Base-by-base conservation (phyloP, 2,888 invertebrate genomes). In the Andrena chrysosceles region DNA sequence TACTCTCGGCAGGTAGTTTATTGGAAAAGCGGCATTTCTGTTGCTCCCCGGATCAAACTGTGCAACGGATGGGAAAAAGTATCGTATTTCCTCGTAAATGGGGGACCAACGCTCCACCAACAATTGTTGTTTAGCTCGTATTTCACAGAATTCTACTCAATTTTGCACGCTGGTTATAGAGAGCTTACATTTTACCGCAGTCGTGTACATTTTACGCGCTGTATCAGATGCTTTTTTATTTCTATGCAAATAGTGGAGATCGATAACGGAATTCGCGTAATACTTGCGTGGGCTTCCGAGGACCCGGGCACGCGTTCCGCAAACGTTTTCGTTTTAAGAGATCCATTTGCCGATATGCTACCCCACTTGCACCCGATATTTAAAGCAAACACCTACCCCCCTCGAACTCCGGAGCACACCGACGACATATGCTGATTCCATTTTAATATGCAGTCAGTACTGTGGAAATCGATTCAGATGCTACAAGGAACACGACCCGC, bases 241-340 rank as follows among this genome's bases (percentile, higher is more conserved):
- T 16, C 16, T 23, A 0, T 26, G 31, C 26, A 60, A 76, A 76
- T 76, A 76, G 66, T 13, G 59, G n/a, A 49, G 26, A 42, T 60
- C 52, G 76, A 76, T 66, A 35, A 16, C 4, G 49, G 20, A 59
- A 52, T 52, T 35, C 10, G 3, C 29, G 52, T 31, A 49, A 59
- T 59, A 67, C 2, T 63, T 10, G 16, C 6, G 3, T 31, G 35
- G 20, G 13, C n/a, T n/a, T 5, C 13, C 5, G 23, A 2, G 13
- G 20, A 26, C 33, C 10, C 6, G 3, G 10, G n/a, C 10, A 8
- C 16, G n/a, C 20, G 23, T 52, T 54, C 23, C 33, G 20, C 60
- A 31, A 64, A 70, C 52, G 49, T 75, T 79, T 75, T 69, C 66
- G 26, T 42, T 66, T 76, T 70, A 52, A 42, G 16, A 60, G 42